Base-by-base conservation (phyloP, 1,140 invertebrate genomes). In the Halotydeus destructor region DNA sequence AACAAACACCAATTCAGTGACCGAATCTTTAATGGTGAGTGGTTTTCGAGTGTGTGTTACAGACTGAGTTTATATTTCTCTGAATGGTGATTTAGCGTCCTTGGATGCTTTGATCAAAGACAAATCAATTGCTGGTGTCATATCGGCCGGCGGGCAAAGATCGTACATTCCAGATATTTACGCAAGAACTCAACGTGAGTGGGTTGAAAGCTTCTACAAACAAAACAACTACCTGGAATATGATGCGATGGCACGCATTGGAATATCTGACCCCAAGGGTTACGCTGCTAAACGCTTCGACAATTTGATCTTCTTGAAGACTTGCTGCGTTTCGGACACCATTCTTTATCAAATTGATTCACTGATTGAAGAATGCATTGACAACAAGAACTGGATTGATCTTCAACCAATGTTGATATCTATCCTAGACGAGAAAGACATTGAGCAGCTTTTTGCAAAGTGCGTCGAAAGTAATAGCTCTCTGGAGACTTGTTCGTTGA, bases 171-270 rank as follows among this genome's bases (percentile, higher is more conserved):
- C 89, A 38, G 71, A 76, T 49, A 74, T 85, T 52, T 89, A 91
- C 57, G 76, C 78, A 2, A 81, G 77, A 59, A 75, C 70, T 50
- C 76, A 86, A 60, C 72, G 66, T 55, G 78, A 93, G 52, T 96
- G 84, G 82, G 76, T 91, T 1, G 71, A 78, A 48, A 77, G 72
- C 49, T 94, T 91, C 61, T 91, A 78, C 54, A 81, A 75, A 56
- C 84, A 91, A 58, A 94, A 94, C 65, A 78, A 80, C 48, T 96
- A 94, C 58, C 23, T 53, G 74, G 86, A 96, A 62, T 93, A 84
- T 66, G 84, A 91, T 61, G 74, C 79, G 3, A 60, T 96, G 26
- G 64, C 63, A n/a, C 68, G 84, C 49, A 65, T 94, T 37, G 88
- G 85, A 2, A 81, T 97, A 50, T 69, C 70, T 11, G 85, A 96